Base-by-base conservation (phyloP, 2,797 vertebrate species). In the Lutjanus campechanus region DNA sequence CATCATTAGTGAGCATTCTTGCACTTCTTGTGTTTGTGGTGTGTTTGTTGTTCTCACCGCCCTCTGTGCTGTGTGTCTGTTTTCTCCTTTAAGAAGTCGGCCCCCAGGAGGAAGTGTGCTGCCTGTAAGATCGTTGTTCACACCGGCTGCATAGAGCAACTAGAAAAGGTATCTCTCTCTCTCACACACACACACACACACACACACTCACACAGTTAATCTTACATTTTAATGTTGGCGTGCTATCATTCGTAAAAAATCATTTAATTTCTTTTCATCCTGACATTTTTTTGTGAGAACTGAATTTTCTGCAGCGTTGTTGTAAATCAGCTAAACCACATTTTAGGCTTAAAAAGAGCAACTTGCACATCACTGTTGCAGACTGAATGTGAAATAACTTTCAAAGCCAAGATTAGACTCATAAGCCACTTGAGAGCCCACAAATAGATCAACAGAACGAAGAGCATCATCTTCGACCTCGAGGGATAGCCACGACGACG, bases 111-210 rank as follows among this genome's bases (percentile, higher is more conserved):
- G 93, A 99, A 99, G 82, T 99, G 98, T 84, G 98, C 97, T 0
- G 98, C 96, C 41, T 99, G 98, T 91, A 99, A 99, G 91, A 99
- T 99, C 1, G 97, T 99, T 6, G 98, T 99, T 65, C 98, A 99
- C 92, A 95, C 95, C 0, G 96, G 97, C 0, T 99, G 98, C 91
- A 97, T 99, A 76, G 98, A 99, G 73, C 97, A 98, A 85, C 86
- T 98, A 71, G 98, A 99, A 79, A 98, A 98, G 97, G 98, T 99
- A 93, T 2, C 29, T 36, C 29, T 36, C 29, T 25, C 25, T 25
- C 1, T 8, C 53, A 9, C 69, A 46, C 69, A 43, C 59, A 43
- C 62, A 76, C 67, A 40, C 65, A 60, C 77, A 72, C 51, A 64
- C 73, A 69, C 62, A 22, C 56, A 61, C 77, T 73, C 50, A 29